Base-by-base conservation (phyloP, 2,113 vertebrate species). In the Anthoscopus minutus region DNA sequence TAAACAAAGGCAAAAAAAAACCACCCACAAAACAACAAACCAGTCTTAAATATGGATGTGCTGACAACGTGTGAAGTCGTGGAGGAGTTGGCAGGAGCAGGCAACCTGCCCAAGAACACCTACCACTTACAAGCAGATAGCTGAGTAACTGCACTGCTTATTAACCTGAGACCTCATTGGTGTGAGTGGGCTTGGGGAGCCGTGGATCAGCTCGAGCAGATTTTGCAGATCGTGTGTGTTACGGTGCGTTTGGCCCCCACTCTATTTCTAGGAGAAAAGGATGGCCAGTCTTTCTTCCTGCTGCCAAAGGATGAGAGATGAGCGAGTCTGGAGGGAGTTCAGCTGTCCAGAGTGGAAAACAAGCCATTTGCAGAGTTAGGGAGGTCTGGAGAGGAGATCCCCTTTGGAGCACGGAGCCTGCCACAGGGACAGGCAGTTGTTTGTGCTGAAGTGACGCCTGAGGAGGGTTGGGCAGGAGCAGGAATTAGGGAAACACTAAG, bases 111-210 rank as follows among this genome's bases (percentile, higher is more conserved):
- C 61, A 35, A 88, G 86, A 94, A 80, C 78, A 84, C 95, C 89
- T 91, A 77, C 86, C 80, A 96, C 86, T 82, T 77, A 71, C 0
- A 1, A 95, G 92, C 95, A 88, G 93, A 93, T 93, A 87, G 93
- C 92, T 85, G 81, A 97, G 25, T 96, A 94, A 94, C 97, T 86
- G 92, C 96, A 81, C 96, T 96, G 97, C 98, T 97, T 96, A 92
- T 96, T 98, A 97, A 97, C 96, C 79, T 87, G 89, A 93, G 96
- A 96, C 92, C 96, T 97, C 88, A 84, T 84, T 89, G 91, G 79
- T 58, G 70, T 89, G 85, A 84, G 86, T n/a, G 79, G 53, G 85
- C 81, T 54, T 64, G 33, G 88, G 67, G 38, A 93, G 83, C 73
- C 12, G 0, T 16, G 87, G 19, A 91, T 81, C 77, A 67, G 73